These are phyloP conservation scores for Sinotaia quadrata DNA, from an alignment of 2,888 invertebrate species.

Conservation along the genomic window DNA sequence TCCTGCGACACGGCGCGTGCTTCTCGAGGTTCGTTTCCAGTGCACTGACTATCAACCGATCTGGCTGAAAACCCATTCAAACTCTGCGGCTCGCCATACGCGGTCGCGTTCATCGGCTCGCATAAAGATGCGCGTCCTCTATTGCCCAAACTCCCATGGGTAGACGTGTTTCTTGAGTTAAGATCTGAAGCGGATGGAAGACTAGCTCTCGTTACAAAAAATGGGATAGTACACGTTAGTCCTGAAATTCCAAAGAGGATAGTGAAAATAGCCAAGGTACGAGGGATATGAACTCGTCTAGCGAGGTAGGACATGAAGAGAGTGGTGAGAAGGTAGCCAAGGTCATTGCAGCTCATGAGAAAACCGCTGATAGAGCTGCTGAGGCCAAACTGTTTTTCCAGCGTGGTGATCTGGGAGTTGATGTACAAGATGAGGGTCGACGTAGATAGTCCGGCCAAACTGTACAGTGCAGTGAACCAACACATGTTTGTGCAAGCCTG, in stretches of 20 bases:
- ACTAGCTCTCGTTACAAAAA: slow-evolving; percentile 40
- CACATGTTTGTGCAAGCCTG: slow-evolving; percentile 47
- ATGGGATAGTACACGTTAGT: slow-evolving; percentile 50
- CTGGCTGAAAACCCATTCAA: too few relatives aligned
- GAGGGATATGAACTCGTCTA: slow-evolving; percentile 46
- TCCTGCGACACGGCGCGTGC: slow-evolving; percentile 20
- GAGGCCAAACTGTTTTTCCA: slow-evolving; percentile 62
- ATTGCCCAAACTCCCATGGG: background rate
- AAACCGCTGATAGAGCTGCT: slow-evolving; percentile 60
- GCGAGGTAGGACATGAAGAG: slow-evolving; percentile 49
- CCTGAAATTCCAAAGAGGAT: slow-evolving; percentile 51
- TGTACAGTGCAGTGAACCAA: slow-evolving; percentile 42
- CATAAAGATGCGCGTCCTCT: background rate
- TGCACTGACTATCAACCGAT: background rate
- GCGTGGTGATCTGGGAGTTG: slow-evolving; percentile 58
- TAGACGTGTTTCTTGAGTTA: background rate
- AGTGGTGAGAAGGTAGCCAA: slow-evolving; percentile 53
- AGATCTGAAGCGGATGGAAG: slow-evolving; percentile 6
- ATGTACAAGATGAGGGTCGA: slow-evolving; percentile 47
- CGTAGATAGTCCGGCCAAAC: slow-evolving; percentile 43
- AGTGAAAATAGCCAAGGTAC: slow-evolving; percentile 46
- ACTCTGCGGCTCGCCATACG: too few relatives aligned
- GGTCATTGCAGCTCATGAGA: slow-evolving; percentile 62
- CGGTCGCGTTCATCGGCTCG: background rate
- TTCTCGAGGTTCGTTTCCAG: background rate